Evolutionary conservation across 2,888 invertebrate species (phyloP).

Genomic region (Orthosia gothica): DNA sequence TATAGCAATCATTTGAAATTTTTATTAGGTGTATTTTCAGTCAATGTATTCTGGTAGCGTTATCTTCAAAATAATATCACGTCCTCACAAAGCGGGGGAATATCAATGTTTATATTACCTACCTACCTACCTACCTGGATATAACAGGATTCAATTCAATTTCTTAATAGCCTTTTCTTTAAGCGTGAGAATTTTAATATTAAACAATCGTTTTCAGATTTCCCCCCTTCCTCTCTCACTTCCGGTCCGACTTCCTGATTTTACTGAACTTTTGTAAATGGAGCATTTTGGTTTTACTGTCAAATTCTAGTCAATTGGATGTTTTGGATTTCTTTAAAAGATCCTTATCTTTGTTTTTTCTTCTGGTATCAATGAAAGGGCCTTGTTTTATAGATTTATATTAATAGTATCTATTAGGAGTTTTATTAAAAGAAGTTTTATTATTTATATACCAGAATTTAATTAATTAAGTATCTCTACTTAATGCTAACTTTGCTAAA

Average conservation of each 20-base stretch:
- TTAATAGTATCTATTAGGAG: background rate
- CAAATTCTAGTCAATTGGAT: constrained; percentile 4
- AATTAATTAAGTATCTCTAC: background rate
- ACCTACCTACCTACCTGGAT: constrained; percentile 1
- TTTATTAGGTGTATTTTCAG: constrained; percentile 41
- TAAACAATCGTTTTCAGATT: constrained; percentile 36
- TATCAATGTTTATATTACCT: constrained; percentile 18
- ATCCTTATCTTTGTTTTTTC: background rate
- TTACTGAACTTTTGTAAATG: constrained; percentile 38
- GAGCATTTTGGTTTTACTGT: constrained; percentile 15
- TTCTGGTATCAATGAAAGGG: background rate
- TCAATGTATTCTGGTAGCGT: constrained; percentile 55
- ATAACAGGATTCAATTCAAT: constrained; percentile 20
- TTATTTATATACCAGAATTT: background rate
- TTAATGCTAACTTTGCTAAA: background rate
- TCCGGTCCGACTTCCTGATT: constrained; percentile 57
- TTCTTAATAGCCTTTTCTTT: constrained; percentile 22
- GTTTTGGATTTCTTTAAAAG: constrained; percentile 3
- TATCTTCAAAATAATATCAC: constrained; percentile 50
- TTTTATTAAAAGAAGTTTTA: background rate
- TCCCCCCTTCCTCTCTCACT: constrained; percentile 38
- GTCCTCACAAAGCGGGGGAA: constrained; percentile 27
- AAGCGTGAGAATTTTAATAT: constrained; percentile 39
- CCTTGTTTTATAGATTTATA: background rate
- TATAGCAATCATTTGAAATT: constrained; percentile 47